phyloP scores from a whole-genome alignment of 2,113 vertebrate genomes.

The Psophia crepitans region DNA sequence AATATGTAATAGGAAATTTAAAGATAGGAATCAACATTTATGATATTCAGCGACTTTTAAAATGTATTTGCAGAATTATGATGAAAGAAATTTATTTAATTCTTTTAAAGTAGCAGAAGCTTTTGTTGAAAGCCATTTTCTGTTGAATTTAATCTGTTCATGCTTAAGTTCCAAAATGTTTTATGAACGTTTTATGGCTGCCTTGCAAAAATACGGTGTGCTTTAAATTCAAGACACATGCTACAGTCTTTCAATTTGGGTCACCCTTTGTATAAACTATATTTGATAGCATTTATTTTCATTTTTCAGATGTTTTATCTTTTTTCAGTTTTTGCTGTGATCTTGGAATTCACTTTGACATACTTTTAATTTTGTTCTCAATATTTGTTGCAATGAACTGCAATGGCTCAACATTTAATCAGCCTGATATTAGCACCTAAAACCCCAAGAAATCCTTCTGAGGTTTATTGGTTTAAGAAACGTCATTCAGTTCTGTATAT shows the following conservation, averaged over 20 bases:
- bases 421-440: background rate
- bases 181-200: background rate
- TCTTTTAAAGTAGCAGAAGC: background rate
- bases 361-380: background rate
- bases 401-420: background rate
- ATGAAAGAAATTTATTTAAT: background rate
- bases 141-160: background rate
- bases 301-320: background rate
- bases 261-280: background rate
- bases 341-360: background rate
- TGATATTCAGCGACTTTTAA: background rate
- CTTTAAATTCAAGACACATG: background rate
- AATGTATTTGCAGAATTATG: background rate
- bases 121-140: background rate
- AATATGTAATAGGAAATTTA: background rate
- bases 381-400: background rate
- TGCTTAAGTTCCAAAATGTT: background rate
- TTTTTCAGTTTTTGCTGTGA: background rate
- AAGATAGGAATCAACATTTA: background rate
- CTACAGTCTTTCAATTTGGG: background rate
- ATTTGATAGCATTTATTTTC: background rate
- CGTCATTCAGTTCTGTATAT: background rate
- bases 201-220: background rate
- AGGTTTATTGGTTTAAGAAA: background rate
- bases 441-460: background rate